Percentiles rank a stretch among this genome's conserved stretches.
phyloP scores from a whole-genome alignment of 1,140 invertebrate genomes.

The Belonocnema kinseyi region DNA sequence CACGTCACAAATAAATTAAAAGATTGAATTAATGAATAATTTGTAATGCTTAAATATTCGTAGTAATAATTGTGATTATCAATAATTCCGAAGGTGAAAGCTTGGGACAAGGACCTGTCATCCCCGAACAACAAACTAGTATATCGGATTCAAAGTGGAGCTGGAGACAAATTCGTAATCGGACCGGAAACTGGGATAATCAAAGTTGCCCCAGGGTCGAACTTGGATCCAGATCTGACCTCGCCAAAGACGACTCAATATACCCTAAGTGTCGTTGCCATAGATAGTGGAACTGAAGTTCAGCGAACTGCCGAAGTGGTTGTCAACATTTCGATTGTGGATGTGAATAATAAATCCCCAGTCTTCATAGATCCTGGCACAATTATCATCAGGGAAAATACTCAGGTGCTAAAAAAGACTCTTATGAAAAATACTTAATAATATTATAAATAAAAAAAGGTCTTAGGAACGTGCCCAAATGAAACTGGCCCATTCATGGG shows the following conservation, averaged over 20 bases:
- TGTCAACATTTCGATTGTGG: slow-evolving; percentile 90
- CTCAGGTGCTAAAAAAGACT: slow-evolving; percentile 75
- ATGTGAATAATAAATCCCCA: slow-evolving; percentile 94
- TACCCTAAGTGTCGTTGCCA: slow-evolving; percentile 83
- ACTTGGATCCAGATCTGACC: slow-evolving; percentile 91
- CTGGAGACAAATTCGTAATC: slow-evolving; percentile 94
- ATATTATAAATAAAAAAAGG: slow-evolving; percentile 20
- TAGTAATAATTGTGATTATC: not conserved
- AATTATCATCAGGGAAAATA: slow-evolving; percentile 85
- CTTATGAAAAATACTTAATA: slow-evolving; percentile 7
- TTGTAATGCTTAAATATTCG: too few species aligned
- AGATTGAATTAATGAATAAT: not conserved
- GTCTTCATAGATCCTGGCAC: slow-evolving; percentile 82
- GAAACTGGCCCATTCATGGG: too few species aligned
- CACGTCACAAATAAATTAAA: slow-evolving; percentile 8
- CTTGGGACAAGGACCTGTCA: slow-evolving; percentile 90
- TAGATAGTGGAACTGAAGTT: slow-evolving; percentile 91
- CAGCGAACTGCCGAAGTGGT: slow-evolving; percentile 83
- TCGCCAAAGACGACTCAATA: slow-evolving; percentile 84
- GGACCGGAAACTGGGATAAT: slow-evolving; percentile 88
- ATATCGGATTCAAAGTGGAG: slow-evolving; percentile 91
- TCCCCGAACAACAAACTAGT: slow-evolving; percentile 90
- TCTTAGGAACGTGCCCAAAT: too few species aligned
- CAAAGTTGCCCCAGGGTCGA: slow-evolving; percentile 89
- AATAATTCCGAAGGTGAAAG: slow-evolving; percentile 79